Evolutionary conservation across 2,888 invertebrate genomes (phyloP), one percentile per base, ranked within the genome.

Genomic region (Hemistola chrysoprasaria): DNA sequence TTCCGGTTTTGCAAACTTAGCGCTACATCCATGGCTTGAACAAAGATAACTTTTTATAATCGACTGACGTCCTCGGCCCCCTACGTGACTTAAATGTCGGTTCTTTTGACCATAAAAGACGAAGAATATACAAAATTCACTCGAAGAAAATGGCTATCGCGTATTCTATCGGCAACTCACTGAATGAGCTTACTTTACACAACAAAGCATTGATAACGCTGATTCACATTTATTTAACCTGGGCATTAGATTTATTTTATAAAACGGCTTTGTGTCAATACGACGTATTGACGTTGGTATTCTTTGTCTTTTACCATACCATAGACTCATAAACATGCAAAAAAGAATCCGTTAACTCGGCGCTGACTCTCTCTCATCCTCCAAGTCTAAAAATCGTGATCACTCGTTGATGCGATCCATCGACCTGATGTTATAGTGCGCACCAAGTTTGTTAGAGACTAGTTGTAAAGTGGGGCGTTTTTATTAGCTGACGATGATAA

Each of bases 181-280:
- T 69, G 66, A 77, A 77, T 71, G 56, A 69, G 53, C 59, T 61
- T 56, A 59, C 49, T 58, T 63, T 57, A 47, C 52, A 68, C 71
- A 68, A 78, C 74, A 78, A 77, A 64, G 46, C 56, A 50, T 56
- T 63, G 66, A 71, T 69, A 72, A 65, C 65, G 62, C 59, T 53
- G 63, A 69, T 71, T 74, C 64, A 30, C 33, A 29, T 42, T 25
- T 29, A 22, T 69, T 67, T 65, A 65, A 59, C 56, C 57, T 25
- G 9, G 26, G 7, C n/a, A 37, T 36, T 37, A 42, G 36, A 32
- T 36, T 41, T 41, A 36, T 32, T 11, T 20, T 34, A 11, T 34
- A 16, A 6, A 10, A 25, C 25, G 11, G 11, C 8, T n/a, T n/a
- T n/a, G n/a, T n/a, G n/a, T n/a, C n/a, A n/a, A n/a, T n/a, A n/a